Base-by-base conservation (phyloP, 2,888 invertebrate species). In the Tenthredo mesomela region DNA sequence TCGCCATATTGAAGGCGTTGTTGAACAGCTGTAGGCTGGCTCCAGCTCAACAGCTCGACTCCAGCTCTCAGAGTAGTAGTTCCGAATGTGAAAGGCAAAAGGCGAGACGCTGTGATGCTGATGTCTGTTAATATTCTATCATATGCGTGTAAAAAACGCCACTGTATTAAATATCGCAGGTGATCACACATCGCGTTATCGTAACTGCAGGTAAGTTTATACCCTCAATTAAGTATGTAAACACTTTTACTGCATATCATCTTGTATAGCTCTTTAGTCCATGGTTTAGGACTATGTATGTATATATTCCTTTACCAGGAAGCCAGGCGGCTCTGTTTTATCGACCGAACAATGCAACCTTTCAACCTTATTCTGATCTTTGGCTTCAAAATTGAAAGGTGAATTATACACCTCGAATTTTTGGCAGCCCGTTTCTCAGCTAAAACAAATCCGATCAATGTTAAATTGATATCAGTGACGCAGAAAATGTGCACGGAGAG, bases 61-160 rank as follows among this genome's bases (percentile, higher is more conserved):
- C 67, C 1, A 18, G 67, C 18, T 29, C 18, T 33, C 15, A 73
- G 43, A 43, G 73, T 43, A 43, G 73, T 43, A 40, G 29, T 25
- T 43, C 21, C 54, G 77, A 77, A 77, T 77, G 77, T 77, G 77
- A 77, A 77, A 77, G 77, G 77, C 77, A 47, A 43, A 47, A 43
- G 25, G 21, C 21, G 47, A 75, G 47, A 75, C 40, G 21, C 15
- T 75, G 75, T 47, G 50, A 77, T 77, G 77, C 77, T 18, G 29
- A 50, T 77, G 50, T 77, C 77, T n/a, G 77, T 50, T 0, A 43
- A 77, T 77, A 29, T 54, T 10, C 54, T 9, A 54, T 33, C 7
- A 54, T 54, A 77, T 50, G 77, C 77, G 54, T 77, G 77, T 54
- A 18, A 77, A 54, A 77, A 50, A 77, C 29, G 43, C 43, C 15